phyloP scores from a whole-genome alignment of 2,888 invertebrate genomes.

The Ganaspis brasiliensis region DNA sequence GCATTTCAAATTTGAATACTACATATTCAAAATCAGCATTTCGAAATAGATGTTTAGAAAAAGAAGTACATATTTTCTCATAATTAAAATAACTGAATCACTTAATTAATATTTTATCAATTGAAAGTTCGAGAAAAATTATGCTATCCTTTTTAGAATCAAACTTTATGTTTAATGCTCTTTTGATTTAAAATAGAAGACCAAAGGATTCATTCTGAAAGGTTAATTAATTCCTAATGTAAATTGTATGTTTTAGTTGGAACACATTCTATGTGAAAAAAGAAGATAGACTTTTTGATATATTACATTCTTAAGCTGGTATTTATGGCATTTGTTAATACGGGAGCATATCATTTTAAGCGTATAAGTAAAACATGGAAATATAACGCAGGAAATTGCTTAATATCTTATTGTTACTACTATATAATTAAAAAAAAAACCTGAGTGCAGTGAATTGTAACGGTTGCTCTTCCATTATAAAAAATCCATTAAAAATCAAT shows the following conservation, averaged over 20 bases:
- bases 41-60: neutral
- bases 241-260: no score
- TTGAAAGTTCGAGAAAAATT: no score
- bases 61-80: no score
- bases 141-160: no score
- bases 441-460: conserved; percentile 13
- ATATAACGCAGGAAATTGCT: neutral
- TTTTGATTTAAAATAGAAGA: no score
- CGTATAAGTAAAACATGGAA: neutral
- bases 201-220: no score
- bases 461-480: neutral
- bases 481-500: conserved; percentile 17
- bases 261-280: no score
- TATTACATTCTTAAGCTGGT: neutral
- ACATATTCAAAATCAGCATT: neutral
- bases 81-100: no score
- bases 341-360: neutral
- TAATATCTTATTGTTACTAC: conserved; percentile 2
- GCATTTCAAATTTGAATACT: neutral
- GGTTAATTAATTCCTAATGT: no score
- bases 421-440: neutral
- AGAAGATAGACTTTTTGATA: no score
- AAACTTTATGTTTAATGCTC: no score
- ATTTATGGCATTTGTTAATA: neutral
- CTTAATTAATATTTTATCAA: no score